Base-by-base conservation (phyloP, 2,113 vertebrate genomes). In the Tretioscincus oriximinensis region DNA sequence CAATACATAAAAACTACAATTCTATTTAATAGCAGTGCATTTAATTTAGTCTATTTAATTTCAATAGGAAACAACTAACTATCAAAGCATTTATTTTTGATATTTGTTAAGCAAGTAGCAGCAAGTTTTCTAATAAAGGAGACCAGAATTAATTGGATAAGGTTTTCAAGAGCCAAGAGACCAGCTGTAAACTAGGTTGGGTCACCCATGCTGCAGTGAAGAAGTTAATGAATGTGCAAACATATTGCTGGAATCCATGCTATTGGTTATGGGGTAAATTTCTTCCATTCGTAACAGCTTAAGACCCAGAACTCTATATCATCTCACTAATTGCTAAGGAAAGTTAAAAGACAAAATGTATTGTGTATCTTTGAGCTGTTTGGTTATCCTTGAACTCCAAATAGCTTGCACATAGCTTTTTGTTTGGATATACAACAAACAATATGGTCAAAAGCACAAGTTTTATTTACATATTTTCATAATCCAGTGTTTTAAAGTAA, bases 231-330 rank as follows among this genome's bases (percentile, higher is more conserved):
- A 66, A 73, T 16, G 31, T 76, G 35, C 18, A 76, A 76, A 76
- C 10, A 29, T 47, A 75, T 54, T 61, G 76, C 73, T 67, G 31
- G 75, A 60, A 45, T 67, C 22, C 65, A n/a, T 54, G 11, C 31
- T 28, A 22, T 45, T 68, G 72, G 49, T 29, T 64, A 61, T 69
- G 31, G 10, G 54, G 16, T 45, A 61, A 29, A 74, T 90, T 87
- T 88, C 26, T 87, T 80, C 68, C 31, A 18, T 51, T 22, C 87
- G n/a, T 81, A 82, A 67, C 1, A 10, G 72, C 81, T 85, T 80
- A 87, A 83, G 29, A 20, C 81, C 61, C n/a, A 68, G 0, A 1
- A 75, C 51, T 73, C 76, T 26, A 14, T 72, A 54, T 76, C 81
- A 65, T 79, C 85, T 85, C 78, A 77, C 88, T 66, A 41, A 81